These are phyloP conservation scores for Dasysyrphus albostriatus DNA, from an alignment of 2,888 invertebrate genomes.

Conservation along the genomic window DNA sequence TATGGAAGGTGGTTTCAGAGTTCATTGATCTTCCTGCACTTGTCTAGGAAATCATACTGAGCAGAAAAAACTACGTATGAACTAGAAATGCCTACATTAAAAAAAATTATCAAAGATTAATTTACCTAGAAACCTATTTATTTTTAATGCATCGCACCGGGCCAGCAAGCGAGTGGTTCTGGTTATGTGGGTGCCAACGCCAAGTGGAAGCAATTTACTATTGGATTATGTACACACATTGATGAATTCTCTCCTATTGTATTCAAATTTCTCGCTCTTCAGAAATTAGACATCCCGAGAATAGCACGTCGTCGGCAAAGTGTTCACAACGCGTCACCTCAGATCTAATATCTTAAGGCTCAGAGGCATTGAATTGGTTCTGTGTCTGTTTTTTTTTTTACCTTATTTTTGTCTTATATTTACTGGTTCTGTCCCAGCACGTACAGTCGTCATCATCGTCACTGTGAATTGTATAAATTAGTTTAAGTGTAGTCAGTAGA, in stretches of 20 bases:
- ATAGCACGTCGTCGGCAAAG: conserved; percentile 19
- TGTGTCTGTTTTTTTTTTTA: conserved; percentile 37
- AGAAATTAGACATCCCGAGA: conserved; percentile 22
- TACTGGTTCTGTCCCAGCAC: conserved; percentile 54
- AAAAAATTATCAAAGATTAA: conserved; percentile 9
- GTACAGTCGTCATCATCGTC: conserved; percentile 25
- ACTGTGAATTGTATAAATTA: conserved; percentile 66
- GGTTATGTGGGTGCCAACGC: conserved; percentile 10
- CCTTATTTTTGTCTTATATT: conserved; percentile 36
- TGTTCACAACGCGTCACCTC: conserved; percentile 23
- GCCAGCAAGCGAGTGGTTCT: background rate
- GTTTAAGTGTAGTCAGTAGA: conserved; percentile 68
- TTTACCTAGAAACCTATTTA: conserved; percentile 58
- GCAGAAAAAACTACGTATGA: background rate
- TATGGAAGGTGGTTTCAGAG: background rate
- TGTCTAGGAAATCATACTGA: background rate
- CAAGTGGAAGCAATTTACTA: conserved; percentile 25
- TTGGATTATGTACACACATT: conserved; percentile 25
- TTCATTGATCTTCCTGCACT: background rate
- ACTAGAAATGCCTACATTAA: background rate
- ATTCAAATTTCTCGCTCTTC: conserved; percentile 56
- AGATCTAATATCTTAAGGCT: conserved; percentile 11
- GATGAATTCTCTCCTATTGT: conserved; percentile 53
- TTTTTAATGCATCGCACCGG: background rate
- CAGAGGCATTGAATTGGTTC: conserved; percentile 62